Base-by-base conservation (phyloP, 2,797 vertebrate species). In the Pseudochirops cupreus region DNA sequence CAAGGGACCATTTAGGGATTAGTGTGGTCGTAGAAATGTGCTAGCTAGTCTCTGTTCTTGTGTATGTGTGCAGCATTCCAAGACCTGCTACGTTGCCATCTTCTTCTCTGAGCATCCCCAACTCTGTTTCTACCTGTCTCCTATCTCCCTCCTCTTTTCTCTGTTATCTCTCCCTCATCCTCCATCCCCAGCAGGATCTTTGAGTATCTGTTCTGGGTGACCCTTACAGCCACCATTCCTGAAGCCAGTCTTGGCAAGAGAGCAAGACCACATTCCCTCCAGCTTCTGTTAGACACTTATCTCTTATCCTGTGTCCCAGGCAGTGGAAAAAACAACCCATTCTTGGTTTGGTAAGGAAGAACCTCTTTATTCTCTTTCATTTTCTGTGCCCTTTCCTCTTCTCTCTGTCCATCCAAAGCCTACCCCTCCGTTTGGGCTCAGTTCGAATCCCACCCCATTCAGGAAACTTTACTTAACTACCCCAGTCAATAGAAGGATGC, bases 1-100 rank as follows among this genome's bases (percentile, higher is more conserved):
- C 91, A 59, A 92, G 53, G 74, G 96, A 90, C 90, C 10, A 0
- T 94, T 91, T 97, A 26, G 18, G 91, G 91, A 93, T 93, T 96
- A 93, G 95, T 95, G 89, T 91, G 94, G 92, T 56, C 94, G 96
- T 62, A n/a, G 92, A 96, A 91, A 55, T 96, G 97, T 96, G 95
- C 96, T 91, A 87, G 10, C 31, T 94, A 93, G 91, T 59, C 96
- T 96, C 92, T 94, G 96, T 95, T 98, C 98, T 96, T 93, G 89
- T 94, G 62, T 74, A 9, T 92, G 93, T 93, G 93, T 90, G 39
- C 9, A 57, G 92, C 39, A 26, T 87, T 87, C 74, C 39, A 87
- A 87, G 33, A 28, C 6, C n/a, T 1, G 33, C 31, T 39, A 90
- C 6, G 13, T 52, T 2, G 50, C 58, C 21, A 1, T 92, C 92